These are phyloP conservation scores for Brachyhypopomus gauderio DNA, from an alignment of 2,113 vertebrate species.

Conservation along the genomic window DNA sequence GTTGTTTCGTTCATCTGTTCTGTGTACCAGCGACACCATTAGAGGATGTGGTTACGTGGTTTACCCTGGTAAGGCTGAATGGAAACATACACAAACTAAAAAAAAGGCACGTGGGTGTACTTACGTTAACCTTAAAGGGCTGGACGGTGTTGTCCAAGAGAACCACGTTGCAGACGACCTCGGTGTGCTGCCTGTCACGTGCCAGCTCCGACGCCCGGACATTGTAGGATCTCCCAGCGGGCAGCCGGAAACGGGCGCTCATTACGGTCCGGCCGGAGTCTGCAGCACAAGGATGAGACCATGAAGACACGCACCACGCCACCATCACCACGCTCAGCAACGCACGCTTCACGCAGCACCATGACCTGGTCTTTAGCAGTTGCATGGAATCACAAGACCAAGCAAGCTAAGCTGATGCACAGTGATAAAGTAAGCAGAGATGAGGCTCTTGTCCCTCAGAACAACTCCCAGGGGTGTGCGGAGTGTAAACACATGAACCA, in stretches of 20 bases:
- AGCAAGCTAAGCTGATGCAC: too few species aligned
- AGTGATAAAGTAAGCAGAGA: not conserved
- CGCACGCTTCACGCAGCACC: too few species aligned
- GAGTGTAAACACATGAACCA: not conserved
- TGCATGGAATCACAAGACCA: too few species aligned
- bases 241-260: conserved; percentile 99
- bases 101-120: conserved; percentile 65
- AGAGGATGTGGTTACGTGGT: too few species aligned
- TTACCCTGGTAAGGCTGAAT: too few species aligned
- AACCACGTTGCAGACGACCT: conserved; percentile 95
- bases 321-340: too few species aligned
- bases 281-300: conserved; percentile 62
- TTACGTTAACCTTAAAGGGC: conserved; percentile 94
- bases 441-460: not conserved
- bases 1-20: too few species aligned
- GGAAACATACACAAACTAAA: not conserved
- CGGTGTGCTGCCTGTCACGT: conserved; percentile 96
- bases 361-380: too few species aligned
- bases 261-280: conserved; percentile 97
- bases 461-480: not conserved
- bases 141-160: conserved; percentile 97
- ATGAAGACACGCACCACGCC: not conserved
- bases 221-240: conserved; percentile 99
- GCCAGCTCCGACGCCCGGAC: conserved; percentile 99
- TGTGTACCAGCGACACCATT: too few species aligned